Base-by-base conservation (phyloP, 1,140 invertebrate genomes). In the Harlomillsia oculata region DNA sequence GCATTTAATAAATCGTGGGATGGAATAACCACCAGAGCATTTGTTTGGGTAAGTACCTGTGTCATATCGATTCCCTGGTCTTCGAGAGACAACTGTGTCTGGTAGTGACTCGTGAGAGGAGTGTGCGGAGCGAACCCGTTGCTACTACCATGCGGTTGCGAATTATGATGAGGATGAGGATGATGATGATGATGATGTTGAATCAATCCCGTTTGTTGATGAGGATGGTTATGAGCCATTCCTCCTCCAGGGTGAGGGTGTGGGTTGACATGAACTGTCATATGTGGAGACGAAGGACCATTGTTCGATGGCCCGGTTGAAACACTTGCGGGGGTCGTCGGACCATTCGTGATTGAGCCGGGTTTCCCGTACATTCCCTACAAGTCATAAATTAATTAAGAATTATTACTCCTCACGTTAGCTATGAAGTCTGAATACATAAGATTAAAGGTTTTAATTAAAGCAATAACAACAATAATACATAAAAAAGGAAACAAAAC, bases 1-100 rank as follows among this genome's bases (percentile, higher is more conserved):
- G n/a, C n/a, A n/a, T n/a, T n/a, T n/a, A n/a, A n/a, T n/a, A n/a
- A n/a, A n/a, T n/a, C n/a, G n/a, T n/a, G n/a, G n/a, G n/a, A n/a
- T n/a, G n/a, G n/a, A n/a, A n/a, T n/a, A n/a, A n/a, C n/a, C n/a
- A n/a, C n/a, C n/a, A n/a, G n/a, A n/a, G n/a, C n/a, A n/a, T n/a
- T n/a, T n/a, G n/a, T n/a, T n/a, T n/a, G n/a, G n/a, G 34, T 36
- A 23, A 40, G 53, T 56, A 70, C 67, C 65, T 72, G 70, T 5
- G 77, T 79, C 75, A 81, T 79, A 68, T 82, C 80, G 64, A 81
- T 81, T 58, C 80, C 79, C 72, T 81, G 79, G 70, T 82, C 80
- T 67, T 82, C 80, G 25, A 71, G 46, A 48, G 69, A 68, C 29
- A 65, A 53, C 41, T 65, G 63, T 20, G 61, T 53, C 29, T 59